Percentiles rank a stretch among this genome's conserved stretches.
Conservation (phyloP, 1,140 invertebrate species). For the Mizuhopecten yessoensis region DNA sequence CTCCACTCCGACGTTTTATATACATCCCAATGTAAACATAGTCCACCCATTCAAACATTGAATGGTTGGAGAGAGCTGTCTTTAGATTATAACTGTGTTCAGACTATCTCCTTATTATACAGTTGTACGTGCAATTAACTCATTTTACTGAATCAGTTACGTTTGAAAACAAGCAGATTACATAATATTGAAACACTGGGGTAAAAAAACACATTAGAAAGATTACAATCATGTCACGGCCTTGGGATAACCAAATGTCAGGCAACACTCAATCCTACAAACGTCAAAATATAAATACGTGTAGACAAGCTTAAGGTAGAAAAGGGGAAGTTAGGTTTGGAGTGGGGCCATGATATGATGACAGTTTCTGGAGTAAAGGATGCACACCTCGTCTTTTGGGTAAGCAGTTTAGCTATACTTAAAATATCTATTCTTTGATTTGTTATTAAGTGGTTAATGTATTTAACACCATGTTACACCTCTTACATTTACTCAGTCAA, state of each 20-base stretch:
- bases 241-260: constrained; percentile 33
- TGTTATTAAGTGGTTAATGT: too few relatives aligned
- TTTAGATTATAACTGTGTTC: constrained; percentile 24
- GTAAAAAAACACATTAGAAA: constrained; percentile 17
- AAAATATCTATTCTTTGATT: too few relatives aligned
- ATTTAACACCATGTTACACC: too few relatives aligned
- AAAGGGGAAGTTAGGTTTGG: neutral
- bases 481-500: too few relatives aligned
- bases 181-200: constrained; percentile 27
- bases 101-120: neutral
- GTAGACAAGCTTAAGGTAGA: neutral
- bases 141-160: constrained; percentile 34
- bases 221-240: constrained; percentile 32
- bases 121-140: constrained; percentile 6
- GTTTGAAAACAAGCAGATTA: constrained; percentile 35
- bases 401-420: too few relatives aligned
- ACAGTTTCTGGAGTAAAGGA: neutral
- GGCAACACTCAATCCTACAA: neutral
- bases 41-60: neutral
- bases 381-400: too few relatives aligned
- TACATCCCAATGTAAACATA: constrained; percentile 7
- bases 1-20: neutral
- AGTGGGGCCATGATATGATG: constrained; percentile 1
- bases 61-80: neutral
- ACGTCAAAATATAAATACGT: neutral